A percentile compares a stretch with the other conserved stretches of the same genome.
phyloP scores from a whole-genome alignment of 2,888 invertebrate species.

The Tanypteryx hageni region DNA sequence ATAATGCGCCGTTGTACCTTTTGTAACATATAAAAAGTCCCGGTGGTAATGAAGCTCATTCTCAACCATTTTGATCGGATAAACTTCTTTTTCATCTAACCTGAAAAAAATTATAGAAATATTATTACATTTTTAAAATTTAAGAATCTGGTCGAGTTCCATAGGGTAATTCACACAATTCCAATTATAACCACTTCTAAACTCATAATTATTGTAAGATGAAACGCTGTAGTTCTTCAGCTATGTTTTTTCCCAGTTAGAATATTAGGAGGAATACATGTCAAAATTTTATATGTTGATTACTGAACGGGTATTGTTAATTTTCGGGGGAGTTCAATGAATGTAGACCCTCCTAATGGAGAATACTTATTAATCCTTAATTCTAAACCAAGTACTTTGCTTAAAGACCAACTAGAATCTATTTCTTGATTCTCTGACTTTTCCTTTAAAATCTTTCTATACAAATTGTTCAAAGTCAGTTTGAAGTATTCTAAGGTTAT shows the following conservation, averaged over 20 bases:
- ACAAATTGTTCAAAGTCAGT: neutral
- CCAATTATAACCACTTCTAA: neutral
- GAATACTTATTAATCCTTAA: neutral
- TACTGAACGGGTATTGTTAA: neutral
- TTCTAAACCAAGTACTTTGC: neutral
- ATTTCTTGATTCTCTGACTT: neutral
- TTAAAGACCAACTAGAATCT: neutral
- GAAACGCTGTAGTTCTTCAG: neutral
- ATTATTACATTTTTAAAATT: neutral
- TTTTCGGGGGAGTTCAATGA: neutral
- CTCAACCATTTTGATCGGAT: neutral
- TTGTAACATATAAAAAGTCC: neutral
- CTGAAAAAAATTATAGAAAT: neutral
- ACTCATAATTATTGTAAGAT: neutral
- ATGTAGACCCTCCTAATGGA: neutral
- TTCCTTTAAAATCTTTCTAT: neutral
- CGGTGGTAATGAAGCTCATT: neutral
- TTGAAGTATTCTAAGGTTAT: neutral
- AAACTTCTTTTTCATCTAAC: neutral
- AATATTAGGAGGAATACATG: neutral
- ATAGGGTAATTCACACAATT: neutral
- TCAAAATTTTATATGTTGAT: neutral
- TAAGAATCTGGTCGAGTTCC: neutral
- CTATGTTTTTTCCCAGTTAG: no score
- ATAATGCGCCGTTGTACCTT: neutral